Evolutionary conservation across 1,140 invertebrate genomes (phyloP), one percentile per base, ranked within the genome.

Genomic region (Thaumetopoea pityocampa): DNA sequence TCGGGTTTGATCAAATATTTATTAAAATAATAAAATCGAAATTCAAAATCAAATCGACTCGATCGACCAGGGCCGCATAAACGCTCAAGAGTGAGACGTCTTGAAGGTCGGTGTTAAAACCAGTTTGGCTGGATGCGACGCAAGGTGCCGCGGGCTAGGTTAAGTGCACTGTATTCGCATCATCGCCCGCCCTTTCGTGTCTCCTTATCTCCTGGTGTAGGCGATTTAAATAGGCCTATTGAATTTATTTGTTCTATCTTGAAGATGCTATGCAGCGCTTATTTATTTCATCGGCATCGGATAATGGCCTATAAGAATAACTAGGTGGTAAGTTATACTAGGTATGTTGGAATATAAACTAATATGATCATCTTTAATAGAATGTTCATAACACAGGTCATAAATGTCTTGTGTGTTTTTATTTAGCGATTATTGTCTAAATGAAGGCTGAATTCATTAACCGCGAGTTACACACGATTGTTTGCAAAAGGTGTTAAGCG

Each of bases 91-190:
- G 72, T 51, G 58, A 63, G 67, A 59, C 52, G 48, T 38, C 55
- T 58, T 60, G 73, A 80, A 83, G 73, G 79, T 78, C 76, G 76
- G 45, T 45, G 36, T 32, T 33, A 57, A 55, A 83, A 83, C 79
- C 73, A 74, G 79, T 82, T 82, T 78, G 64, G 62, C 59, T 60
- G 74, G 70, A 67, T 65, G 70, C 66, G 69, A 52, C 52, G 78
- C 74, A 80, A 82, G 71, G 78, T 82, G 78, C 73, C 68, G 65
- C 49, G 58, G 72, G 67, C 68, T 68, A 62, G 63, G 69, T 79
- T 82, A 78, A 79, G 74, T 82, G 76, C 78, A 71, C 63, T 67
- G 59, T 68, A 82, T 78, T 79, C 78, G 60, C 71, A 71, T 78
- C 69, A 76, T 76, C 77, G 74, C 55, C 65, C 63, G 67, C 71